Evolutionary conservation across 2,113 vertebrate species (phyloP).

Genomic region (Eptesicus fuscus): DNA sequence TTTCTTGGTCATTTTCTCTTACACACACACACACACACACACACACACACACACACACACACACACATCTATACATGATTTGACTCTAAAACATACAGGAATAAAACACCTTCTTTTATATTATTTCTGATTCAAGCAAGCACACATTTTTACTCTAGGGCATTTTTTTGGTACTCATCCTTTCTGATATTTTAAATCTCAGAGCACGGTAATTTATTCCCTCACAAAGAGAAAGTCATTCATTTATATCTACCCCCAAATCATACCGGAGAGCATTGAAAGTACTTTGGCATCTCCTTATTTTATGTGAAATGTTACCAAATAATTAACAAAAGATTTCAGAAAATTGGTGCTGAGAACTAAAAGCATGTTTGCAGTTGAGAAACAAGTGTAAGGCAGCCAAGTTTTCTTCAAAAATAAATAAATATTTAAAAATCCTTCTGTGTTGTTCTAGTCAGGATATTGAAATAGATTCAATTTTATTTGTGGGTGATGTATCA

Average conservation of each 20-base stretch:
- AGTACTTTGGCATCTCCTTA: background rate
- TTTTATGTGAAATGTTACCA: slow-evolving; percentile 36
- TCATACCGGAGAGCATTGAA: background rate
- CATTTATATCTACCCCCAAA: background rate
- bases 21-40: background rate
- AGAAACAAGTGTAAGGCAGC: background rate
- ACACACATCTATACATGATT: background rate
- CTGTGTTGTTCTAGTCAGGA: background rate
- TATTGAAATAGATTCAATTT: background rate
- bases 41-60: background rate
- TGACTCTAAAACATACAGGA: background rate
- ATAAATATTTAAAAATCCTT: background rate
- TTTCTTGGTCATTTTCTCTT: background rate
- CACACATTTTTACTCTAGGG: background rate
- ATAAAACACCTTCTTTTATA: background rate
- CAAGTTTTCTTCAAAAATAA: background rate
- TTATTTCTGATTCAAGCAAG: slow-evolving; percentile 3
- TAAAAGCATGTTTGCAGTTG: background rate
- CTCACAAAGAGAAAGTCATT: slow-evolving; percentile 10
- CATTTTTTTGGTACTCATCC: background rate
- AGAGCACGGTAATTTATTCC: slow-evolving; percentile 35
- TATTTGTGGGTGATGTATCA: background rate
- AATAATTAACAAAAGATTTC: slow-evolving; percentile 36
- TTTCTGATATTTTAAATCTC: slow-evolving; percentile 36
- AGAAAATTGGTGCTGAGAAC: background rate